These are phyloP conservation scores for Buteo buteo DNA, from an alignment of 2,113 vertebrate species.

Conservation along the genomic window DNA sequence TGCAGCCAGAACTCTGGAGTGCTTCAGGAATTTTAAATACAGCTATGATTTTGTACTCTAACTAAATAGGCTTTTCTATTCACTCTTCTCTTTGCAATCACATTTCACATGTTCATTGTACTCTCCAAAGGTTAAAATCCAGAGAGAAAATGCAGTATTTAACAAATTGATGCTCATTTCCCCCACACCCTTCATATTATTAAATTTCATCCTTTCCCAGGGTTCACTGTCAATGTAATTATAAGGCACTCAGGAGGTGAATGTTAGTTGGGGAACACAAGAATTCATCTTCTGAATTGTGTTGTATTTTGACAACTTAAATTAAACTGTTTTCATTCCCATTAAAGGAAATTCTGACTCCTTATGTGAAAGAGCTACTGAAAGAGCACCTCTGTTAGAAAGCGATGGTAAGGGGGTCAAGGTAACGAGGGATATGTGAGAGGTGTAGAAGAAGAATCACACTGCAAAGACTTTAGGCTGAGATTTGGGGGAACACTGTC, in stretches of 20 bases:
- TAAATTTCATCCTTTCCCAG: constrained; percentile 11
- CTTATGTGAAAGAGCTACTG: background rate
- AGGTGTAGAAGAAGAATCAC: background rate
- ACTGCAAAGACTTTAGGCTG: background rate
- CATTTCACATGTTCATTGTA: constrained; percentile 21
- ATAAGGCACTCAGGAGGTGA: constrained; percentile 50
- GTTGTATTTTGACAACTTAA: constrained; percentile 34
- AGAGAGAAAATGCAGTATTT: constrained; percentile 37
- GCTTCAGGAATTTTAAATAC: constrained; percentile 54
- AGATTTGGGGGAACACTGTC: background rate
- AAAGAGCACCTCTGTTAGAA: constrained; percentile 1
- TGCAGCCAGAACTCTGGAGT: constrained; percentile 8
- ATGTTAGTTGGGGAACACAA: background rate
- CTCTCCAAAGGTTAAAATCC: constrained; percentile 44
- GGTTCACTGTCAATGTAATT: constrained; percentile 23
- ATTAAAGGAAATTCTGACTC: constrained; percentile 14
- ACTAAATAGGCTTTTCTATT: constrained; percentile 20
- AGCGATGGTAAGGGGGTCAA: background rate
- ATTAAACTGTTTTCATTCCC: constrained; percentile 32
- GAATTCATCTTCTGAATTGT: constrained; percentile 38
- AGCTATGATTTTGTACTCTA: constrained; percentile 16
- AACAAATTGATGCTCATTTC: constrained; percentile 37
- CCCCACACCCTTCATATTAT: background rate
- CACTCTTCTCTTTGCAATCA: constrained; percentile 5
- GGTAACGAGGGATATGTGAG: background rate